A percentile compares a stretch with the other conserved stretches of the same genome.
Evolutionary conservation across 2,888 invertebrate species (phyloP).

Genomic region (Limenitis camilla): DNA sequence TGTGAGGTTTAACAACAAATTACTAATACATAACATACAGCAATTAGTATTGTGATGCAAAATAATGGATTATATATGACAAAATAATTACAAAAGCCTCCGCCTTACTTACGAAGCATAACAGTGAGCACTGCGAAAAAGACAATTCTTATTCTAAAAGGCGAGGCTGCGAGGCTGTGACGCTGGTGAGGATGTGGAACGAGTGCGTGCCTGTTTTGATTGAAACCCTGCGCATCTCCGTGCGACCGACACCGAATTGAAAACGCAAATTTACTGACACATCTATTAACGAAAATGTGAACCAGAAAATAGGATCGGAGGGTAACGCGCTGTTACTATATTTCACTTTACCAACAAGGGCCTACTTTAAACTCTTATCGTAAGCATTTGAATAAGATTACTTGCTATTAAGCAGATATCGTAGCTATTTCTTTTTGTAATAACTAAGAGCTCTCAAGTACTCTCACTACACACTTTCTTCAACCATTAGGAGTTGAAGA

Average conservation of each 20-base stretch:
- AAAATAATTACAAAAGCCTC: no score
- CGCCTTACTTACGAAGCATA: slow-evolving; percentile 45
- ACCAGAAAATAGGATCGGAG: slow-evolving; percentile 50
- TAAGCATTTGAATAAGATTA: no score
- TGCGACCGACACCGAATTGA: slow-evolving; percentile 58
- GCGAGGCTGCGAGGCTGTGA: slow-evolving; percentile 32
- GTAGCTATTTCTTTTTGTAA: no score
- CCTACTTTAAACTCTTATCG: no score
- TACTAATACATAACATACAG: no score
- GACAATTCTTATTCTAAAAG: slow-evolving; percentile 75
- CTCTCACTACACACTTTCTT: no score
- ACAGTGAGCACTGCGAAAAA: slow-evolving; percentile 64
- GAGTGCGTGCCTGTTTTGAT: slow-evolving; percentile 72
- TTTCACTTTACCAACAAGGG: slow-evolving; percentile 21
- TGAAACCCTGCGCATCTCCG: slow-evolving; percentile 52
- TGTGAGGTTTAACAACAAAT: no score
- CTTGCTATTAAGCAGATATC: no score
- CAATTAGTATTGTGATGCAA: no score
- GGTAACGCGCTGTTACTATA: slow-evolving; percentile 37
- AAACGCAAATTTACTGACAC: slow-evolving; percentile 72
- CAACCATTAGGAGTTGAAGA: no score
- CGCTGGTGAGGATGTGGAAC: slow-evolving; percentile 63
- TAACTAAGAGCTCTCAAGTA: no score
- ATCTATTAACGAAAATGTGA: slow-evolving; percentile 66
- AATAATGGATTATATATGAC: no score